phyloP scores from a whole-genome alignment of 2,113 vertebrate genomes.

The Lepisosteus oculatus region DNA sequence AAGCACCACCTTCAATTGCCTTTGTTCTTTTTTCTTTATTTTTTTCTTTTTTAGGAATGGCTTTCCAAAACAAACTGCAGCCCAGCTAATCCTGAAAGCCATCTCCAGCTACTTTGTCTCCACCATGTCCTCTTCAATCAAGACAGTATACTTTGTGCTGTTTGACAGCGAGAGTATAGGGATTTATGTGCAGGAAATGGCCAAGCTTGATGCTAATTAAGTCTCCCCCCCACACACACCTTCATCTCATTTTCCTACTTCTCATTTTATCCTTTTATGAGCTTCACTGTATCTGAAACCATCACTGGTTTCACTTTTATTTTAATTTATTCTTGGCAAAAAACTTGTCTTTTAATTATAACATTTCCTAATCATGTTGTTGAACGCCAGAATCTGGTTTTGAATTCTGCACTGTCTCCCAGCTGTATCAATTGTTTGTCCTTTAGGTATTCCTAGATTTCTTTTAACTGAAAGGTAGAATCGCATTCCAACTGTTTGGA shows the following conservation, averaged over 20 bases:
- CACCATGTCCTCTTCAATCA: conserved; percentile 98
- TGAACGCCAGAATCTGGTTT: conserved; percentile 79
- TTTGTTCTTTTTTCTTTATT: not conserved
- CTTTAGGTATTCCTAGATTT: conserved; percentile 65
- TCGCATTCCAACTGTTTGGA: conserved; percentile 29
- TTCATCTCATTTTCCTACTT: conserved; percentile 15
- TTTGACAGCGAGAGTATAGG: conserved; percentile 98
- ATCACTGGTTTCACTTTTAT: no score
- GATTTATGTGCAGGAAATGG: conserved; percentile 98
- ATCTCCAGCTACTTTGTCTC: conserved; percentile 97
- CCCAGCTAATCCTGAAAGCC: conserved; percentile 96
- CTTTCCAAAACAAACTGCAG: conserved; percentile 95
- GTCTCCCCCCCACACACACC: conserved; percentile 15
- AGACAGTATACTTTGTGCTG: conserved; percentile 95
- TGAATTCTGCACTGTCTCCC: conserved; percentile 71
- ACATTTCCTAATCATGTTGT: conserved; percentile 63
- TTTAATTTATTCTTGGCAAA: conserved; percentile 8
- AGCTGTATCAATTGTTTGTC: conserved; percentile 68
- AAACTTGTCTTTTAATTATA: conserved; percentile 48
- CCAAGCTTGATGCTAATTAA: conserved; percentile 91
- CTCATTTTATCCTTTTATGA: conserved; percentile 7
- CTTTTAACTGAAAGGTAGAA: conserved; percentile 69
- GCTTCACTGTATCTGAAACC: no score
- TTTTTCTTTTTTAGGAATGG: conserved; percentile 72
- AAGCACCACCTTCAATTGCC: no score